Conservation (phyloP, 2,888 invertebrate species). For the Apomyelois bistriatella region DNA sequence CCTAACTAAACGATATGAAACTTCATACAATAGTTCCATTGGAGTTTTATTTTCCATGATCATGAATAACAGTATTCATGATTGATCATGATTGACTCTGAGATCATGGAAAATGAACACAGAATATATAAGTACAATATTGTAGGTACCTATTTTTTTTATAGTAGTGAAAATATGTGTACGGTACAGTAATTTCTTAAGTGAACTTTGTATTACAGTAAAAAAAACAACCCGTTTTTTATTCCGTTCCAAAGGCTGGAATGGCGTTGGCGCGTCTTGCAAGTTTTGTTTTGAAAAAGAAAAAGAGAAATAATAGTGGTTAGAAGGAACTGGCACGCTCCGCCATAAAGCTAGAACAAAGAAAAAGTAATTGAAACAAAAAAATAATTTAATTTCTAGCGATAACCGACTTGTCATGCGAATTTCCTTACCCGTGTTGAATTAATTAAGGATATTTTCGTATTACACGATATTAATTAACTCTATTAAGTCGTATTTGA, state of each 20-base stretch:
- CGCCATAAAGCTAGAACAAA: background rate
- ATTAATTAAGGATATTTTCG: constrained; percentile 6
- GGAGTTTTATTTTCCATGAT: too few species aligned
- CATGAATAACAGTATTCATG: too few species aligned
- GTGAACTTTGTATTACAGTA: background rate
- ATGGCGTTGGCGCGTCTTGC: background rate
- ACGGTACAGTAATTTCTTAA: background rate
- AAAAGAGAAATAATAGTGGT: background rate
- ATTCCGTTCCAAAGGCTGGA: background rate
- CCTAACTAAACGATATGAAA: too few species aligned
- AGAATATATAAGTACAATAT: too few species aligned
- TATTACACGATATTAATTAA: constrained; percentile 4
- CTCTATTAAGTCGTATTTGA: background rate
- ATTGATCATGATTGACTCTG: too few species aligned
- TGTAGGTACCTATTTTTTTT: too few species aligned
- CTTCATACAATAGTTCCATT: too few species aligned
- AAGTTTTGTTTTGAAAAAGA: background rate
- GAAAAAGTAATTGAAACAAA: background rate
- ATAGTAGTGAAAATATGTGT: background rate
- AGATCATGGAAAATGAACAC: too few species aligned
- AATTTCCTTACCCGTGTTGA: background rate
- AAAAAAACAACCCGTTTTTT: constrained; percentile 1
- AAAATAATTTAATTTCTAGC: background rate
- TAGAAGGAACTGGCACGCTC: constrained; percentile 1
- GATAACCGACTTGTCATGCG: background rate